Base-by-base conservation (phyloP, 2,113 vertebrate species). In the Tursiops truncatus region DNA sequence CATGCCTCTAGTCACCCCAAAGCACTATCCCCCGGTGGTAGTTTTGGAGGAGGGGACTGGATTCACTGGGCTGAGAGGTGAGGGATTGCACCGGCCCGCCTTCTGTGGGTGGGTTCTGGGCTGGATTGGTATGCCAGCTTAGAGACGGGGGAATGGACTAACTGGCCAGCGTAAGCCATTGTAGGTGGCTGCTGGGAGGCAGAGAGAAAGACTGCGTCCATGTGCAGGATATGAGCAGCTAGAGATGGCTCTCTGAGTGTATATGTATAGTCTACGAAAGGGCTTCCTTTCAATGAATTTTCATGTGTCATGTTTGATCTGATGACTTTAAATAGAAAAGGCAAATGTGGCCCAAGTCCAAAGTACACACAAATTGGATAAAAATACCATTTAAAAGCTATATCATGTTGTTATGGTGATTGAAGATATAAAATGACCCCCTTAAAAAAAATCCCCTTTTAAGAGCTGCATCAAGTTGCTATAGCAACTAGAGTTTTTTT, bases 321-420 rank as follows among this genome's bases (percentile, higher is more conserved):
- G 82, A 96, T 86, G 90, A 84, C 94, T 96, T 98, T 94, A 96
- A 97, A 96, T 93, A 96, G 94, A 98, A 98, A 95, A 95, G 68
- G 62, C 93, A 97, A 96, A 94, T 93, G 79, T 95, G 96, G 97
- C 94, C 82, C 56, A 80, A 96, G 67, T 95, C 96, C 94, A 97
- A 97, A 86, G 71, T 76, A 94, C 90, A 97, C 86, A 95, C 92
- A 98, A 94, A 96, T 68, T 94, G 91, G 96, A 95, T 97, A 96
- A 97, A 98, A 98, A 98, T 97, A 98, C 17, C 21, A 82, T 96
- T 96, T 97, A 96, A 97, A 97, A 97, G 95, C 96, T 97, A 97
- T 97, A 97, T 97, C 97, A 96, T 95, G 98, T 98, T 98, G 98
- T 98, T 98, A 98, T 97, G 97, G 98, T 97, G 96, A 98, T 95